Evolutionary conservation across 2,797 vertebrate species (phyloP).

Genomic region (Pterois miles): DNA sequence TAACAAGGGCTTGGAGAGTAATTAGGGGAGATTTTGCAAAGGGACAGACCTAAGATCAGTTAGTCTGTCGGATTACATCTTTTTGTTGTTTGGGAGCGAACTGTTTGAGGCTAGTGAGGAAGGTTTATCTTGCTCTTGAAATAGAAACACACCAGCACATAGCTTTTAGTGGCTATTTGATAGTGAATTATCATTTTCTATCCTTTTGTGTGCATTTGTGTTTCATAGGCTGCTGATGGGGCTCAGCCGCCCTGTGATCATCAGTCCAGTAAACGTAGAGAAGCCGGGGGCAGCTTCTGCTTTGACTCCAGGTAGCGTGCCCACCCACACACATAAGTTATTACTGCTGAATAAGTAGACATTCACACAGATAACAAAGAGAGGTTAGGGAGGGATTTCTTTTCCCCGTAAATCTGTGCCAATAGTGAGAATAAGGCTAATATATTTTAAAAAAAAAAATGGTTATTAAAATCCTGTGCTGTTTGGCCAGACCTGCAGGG

Average conservation of each 20-base stretch:
- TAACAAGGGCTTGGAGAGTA: constrained; percentile 62
- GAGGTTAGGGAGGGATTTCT: background rate
- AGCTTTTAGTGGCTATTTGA: constrained; percentile 82
- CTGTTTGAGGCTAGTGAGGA: background rate
- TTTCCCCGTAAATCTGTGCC: background rate
- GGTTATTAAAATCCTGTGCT: background rate
- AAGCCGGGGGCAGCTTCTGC: constrained; percentile 91
- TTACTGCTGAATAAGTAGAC: background rate
- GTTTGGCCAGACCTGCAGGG: background rate
- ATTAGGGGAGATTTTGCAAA: constrained; percentile 54
- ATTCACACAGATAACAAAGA: background rate
- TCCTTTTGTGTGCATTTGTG: constrained; percentile 7
- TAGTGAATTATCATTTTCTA: constrained; percentile 60
- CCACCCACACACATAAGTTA: background rate
- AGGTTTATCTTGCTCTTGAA: constrained; percentile 30
- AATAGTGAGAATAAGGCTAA: background rate
- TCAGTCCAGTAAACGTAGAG: constrained; percentile 78
- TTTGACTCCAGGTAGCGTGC: constrained; percentile 92
- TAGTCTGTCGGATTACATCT: constrained; percentile 15
- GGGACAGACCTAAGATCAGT: constrained; percentile 40
- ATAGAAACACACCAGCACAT: constrained; percentile 22
- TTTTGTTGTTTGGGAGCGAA: constrained; percentile 12
- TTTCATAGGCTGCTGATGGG: constrained; percentile 76
- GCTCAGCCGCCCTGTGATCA: constrained; percentile 82
- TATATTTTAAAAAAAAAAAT: background rate